Base-by-base conservation (phyloP, 2,113 vertebrate species). In the Poeciliopsis prolifica region DNA sequence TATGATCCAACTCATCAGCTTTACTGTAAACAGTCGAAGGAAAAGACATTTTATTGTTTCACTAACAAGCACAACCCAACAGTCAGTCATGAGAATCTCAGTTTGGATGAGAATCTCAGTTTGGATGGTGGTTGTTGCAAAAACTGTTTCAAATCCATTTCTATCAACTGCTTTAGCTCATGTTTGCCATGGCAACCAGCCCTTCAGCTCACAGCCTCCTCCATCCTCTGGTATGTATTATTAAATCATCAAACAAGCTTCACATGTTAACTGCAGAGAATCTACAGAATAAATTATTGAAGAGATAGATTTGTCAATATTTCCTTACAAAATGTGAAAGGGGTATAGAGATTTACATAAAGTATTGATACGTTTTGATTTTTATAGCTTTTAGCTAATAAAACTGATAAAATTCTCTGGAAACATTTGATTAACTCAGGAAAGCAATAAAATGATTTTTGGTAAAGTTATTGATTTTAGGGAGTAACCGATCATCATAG, bases 181-280 rank as follows among this genome's bases (percentile, higher is more conserved):
- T 24, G 3, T 54, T 68, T 40, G 10, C 67, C 67, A 68, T 68
- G 67, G 67, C 30, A 51, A 68, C 67, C 28, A 54, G 42, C 7
- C 67, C 2, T 68, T 19, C 14, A 48, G 31, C 31, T 51, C 37
- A 14, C 35, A 67, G 24, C 29, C 28, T 68, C 28, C 28, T 15
- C n/a, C 9, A 30, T 44, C 42, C 67, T 54, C 42, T 54, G 28
- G 28, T 29, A 31, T 68, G 42, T 31, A 22, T 31, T 54, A 68
- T 13, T 51, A 44, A 51, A 29, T 44, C 17, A 35, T 9, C 5
- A 7, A 28, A 26, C 10, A 42, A 65, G 40, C 33, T n/a, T 66
- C 6, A 8, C 19, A 5, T 40, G 24, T 4, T 61, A 5, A 61
- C 15, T 29, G 3, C 26, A 28, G 4, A 26, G 12, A 5, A 8